A percentile compares a stretch with the other conserved stretches of the same genome.
These are phyloP conservation scores for Phymatocera aterrima DNA, from an alignment of 2,888 invertebrate species.

Conservation along the genomic window DNA sequence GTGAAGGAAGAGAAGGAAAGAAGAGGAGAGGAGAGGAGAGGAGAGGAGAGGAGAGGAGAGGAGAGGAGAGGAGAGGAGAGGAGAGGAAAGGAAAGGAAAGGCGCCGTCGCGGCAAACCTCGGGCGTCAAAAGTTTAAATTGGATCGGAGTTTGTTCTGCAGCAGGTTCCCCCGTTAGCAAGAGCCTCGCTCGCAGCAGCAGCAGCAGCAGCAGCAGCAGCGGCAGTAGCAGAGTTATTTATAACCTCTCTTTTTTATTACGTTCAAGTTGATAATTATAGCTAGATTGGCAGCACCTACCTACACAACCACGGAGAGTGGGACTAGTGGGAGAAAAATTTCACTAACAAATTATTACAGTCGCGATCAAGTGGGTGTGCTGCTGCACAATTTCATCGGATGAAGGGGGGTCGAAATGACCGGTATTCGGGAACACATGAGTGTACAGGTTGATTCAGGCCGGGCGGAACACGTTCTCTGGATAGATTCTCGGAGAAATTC, in stretches of 20 bases:
- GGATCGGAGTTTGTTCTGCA: conserved; percentile 46
- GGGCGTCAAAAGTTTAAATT: conserved; percentile 49
- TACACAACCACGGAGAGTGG: not conserved
- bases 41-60: not conserved
- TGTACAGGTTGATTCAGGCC: too few species aligned
- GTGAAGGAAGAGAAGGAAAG: not conserved
- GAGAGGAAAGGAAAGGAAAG: not conserved
- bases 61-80: not conserved
- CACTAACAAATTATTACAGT: too few species aligned
- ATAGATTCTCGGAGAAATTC: too few species aligned
- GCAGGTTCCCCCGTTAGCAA: conserved; percentile 42
- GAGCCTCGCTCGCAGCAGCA: too few species aligned
- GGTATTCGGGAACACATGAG: too few species aligned
- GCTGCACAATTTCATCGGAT: too few species aligned
- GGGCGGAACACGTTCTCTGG: too few species aligned
- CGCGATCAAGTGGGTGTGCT: too few species aligned
- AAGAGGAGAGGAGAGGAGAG: not conserved
- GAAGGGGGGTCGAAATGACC: too few species aligned
- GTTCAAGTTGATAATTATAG: conserved; percentile 38
- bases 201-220: too few species aligned
- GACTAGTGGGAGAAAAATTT: not conserved
- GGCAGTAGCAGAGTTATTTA: conserved; percentile 43
- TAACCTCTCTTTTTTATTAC: conserved; percentile 43
- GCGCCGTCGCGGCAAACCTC: conserved; percentile 36
- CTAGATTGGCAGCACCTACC: conserved; percentile 21